phyloP scores from a whole-genome alignment of 2,113 vertebrate genomes.

The Sceloporus tristichus region DNA sequence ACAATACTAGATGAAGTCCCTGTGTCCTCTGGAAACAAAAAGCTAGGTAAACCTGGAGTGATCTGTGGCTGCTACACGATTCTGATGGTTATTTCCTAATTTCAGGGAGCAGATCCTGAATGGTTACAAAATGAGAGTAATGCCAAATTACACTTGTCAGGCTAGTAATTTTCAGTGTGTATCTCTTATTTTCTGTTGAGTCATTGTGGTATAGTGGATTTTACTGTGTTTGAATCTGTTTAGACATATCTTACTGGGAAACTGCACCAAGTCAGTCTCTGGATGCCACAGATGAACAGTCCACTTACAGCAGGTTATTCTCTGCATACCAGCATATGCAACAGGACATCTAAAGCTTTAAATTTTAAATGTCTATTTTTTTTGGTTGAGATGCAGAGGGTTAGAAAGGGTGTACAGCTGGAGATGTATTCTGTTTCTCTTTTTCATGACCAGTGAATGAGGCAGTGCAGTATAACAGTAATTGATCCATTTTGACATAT shows the following conservation, averaged over 20 bases:
- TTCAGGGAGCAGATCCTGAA: conserved; percentile 7
- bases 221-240: not conserved
- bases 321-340: no score
- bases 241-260: no score
- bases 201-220: not conserved
- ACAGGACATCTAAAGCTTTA: not conserved
- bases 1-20: conserved; percentile 70
- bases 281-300: no score
- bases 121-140: conserved; percentile 25
- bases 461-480: not conserved
- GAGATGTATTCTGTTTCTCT: not conserved
- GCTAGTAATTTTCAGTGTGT: not conserved
- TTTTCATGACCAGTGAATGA: not conserved
- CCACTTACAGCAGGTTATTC: no score
- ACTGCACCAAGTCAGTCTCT: not conserved
- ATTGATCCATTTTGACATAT: not conserved
- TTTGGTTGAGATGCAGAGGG: not conserved
- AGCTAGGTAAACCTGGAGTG: conserved; percentile 79
- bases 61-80: not conserved
- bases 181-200: not conserved
- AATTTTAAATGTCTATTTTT: not conserved
- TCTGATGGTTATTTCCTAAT: not conserved
- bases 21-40: conserved; percentile 81
- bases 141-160: conserved; percentile 4
- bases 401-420: not conserved